phyloP scores from a whole-genome alignment of 2,888 invertebrate species.

The Amphiduros pacificus region DNA sequence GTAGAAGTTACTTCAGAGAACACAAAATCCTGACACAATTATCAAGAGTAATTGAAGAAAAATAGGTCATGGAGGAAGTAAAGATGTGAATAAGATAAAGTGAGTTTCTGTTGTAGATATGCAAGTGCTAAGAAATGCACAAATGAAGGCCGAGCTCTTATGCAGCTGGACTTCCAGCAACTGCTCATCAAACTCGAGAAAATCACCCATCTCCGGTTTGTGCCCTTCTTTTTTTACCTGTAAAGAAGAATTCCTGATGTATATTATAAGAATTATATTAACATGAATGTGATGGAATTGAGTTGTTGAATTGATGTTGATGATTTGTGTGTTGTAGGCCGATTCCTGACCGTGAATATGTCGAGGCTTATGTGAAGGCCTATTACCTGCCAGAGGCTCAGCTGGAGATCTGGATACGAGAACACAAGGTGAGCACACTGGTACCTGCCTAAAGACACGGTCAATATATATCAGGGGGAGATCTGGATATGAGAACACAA shows the following conservation, averaged over 20 bases:
- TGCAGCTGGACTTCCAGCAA: slow-evolving; percentile 97
- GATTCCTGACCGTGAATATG: slow-evolving; percentile 83
- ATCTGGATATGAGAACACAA: too few relatives aligned
- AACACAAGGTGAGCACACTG: slow-evolving; percentile 68
- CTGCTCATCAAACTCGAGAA: slow-evolving; percentile 84
- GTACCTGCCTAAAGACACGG: too few relatives aligned
- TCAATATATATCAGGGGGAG: too few relatives aligned
- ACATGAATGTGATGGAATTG: neutral
- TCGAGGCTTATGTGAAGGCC: slow-evolving; percentile 94
- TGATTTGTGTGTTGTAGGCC: slow-evolving; percentile 62
- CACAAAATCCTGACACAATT: too few relatives aligned
- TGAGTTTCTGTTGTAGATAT: slow-evolving; percentile 40
- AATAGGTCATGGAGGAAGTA: too few relatives aligned
- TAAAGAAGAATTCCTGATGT: neutral
- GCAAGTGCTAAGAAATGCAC: slow-evolving; percentile 83
- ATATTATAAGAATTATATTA: neutral
- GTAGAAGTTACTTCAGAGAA: too few relatives aligned
- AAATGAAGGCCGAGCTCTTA: slow-evolving; percentile 92
- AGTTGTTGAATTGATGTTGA: neutral
- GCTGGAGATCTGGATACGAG: slow-evolving; percentile 85
- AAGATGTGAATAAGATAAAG: too few relatives aligned
- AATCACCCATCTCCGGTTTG: slow-evolving; percentile 71
- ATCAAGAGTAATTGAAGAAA: too few relatives aligned
- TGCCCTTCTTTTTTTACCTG: neutral
- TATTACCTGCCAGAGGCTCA: slow-evolving; percentile 88